phyloP scores from a whole-genome alignment of 1,140 invertebrate genomes.

The Parapsyche elsis region DNA sequence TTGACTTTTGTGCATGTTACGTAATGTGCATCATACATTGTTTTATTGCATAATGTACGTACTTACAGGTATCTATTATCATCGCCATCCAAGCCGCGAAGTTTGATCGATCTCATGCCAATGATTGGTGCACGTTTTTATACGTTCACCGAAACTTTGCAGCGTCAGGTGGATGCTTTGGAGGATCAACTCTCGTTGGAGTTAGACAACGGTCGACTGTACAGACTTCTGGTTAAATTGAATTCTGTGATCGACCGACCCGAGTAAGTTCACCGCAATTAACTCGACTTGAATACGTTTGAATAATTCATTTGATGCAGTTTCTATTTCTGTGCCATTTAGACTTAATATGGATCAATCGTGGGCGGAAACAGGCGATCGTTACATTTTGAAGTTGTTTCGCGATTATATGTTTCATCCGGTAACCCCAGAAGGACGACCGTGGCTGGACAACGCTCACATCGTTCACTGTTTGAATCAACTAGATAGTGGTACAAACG shows the following conservation, averaged over 20 bases:
- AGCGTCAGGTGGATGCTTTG: constrained; percentile 86
- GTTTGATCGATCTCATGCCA: constrained; percentile 97
- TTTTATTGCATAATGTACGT: background rate
- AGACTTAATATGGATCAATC: constrained; percentile 91
- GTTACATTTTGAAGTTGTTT: constrained; percentile 98
- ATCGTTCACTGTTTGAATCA: constrained; percentile 95
- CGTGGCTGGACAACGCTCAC: constrained; percentile 97
- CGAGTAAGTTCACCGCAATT: constrained; percentile 78
- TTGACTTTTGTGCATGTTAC: background rate
- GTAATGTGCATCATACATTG: background rate
- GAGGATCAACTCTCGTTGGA: constrained; percentile 94
- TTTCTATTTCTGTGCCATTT: constrained; percentile 56
- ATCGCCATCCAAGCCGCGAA: constrained; percentile 68
- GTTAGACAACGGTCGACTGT: constrained; percentile 93
- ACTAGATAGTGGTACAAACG: constrained; percentile 86
- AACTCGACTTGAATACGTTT: constrained; percentile 13
- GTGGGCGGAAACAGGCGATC: constrained; percentile 97
- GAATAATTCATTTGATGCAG: background rate
- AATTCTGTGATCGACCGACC: constrained; percentile 93
- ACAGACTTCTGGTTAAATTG: constrained; percentile 91
- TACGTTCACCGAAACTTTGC: constrained; percentile 91
- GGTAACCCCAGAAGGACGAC: constrained; percentile 89
- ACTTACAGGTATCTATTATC: constrained; percentile 80
- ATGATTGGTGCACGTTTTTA: constrained; percentile 99
- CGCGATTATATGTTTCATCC: constrained; percentile 97